Evolutionary conservation across 2,888 invertebrate species (phyloP), one percentile per base, ranked within the genome.

Genomic region (Polymixis lichenea): DNA sequence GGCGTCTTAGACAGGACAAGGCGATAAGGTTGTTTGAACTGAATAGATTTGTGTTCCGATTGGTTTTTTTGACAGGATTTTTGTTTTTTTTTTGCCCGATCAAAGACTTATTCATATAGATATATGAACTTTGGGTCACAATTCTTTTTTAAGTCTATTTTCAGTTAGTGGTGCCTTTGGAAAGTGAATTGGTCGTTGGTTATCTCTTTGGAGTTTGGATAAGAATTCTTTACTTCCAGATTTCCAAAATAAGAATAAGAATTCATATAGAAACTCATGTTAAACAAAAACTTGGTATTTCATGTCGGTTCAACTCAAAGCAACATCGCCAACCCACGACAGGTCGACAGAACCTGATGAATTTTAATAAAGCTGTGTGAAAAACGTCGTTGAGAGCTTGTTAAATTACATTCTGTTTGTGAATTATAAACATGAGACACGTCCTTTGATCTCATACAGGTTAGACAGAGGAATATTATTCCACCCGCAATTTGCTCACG

Each of bases 361-460:
- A 75, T 82, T 80, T 84, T 80, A 84, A 75, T 84, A 84, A 84
- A 84, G 67, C 32, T 58, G 55, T 28, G 70, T 62, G 67, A 65
- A 58, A 78, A 69, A 75, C 56, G n/a, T 32, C 22, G 13, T n/a
- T n/a, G n/a, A 46, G 53, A 22, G n/a, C 60, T 60, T 71, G 78
- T 56, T 61, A 56, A 77, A 78, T 83, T 62, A 83, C 58, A 62
- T 65, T 80, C 19, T 13, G 58, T 77, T 69, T 65, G 83, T 70
- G 60, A 65, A 83, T 65, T 28, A 70, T 56, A 60, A 64, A 32
- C 69, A 55, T 6, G 49, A 69, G n/a, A 22, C 11, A 32, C 11
- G 17, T 58, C 32, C 28, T 79, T 77, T 68, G 56, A 68, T 77
- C n/a, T n/a, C 46, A n/a, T 25, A 38, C 43, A 49, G 15, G 28